phyloP scores from a whole-genome alignment of 2,888 invertebrate genomes.

The Drosophila tripunctata region DNA sequence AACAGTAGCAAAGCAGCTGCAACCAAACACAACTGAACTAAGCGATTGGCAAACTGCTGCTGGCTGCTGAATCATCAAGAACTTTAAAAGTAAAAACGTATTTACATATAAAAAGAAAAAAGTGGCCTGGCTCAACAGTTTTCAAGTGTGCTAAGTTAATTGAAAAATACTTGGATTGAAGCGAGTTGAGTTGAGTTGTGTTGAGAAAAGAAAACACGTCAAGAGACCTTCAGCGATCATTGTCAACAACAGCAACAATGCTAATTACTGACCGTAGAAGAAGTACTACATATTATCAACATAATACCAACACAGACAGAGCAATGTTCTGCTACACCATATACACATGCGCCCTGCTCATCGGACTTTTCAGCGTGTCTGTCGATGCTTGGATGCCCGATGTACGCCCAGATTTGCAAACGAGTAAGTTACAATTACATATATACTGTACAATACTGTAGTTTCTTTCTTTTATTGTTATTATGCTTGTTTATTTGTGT shows the following conservation, averaged over 20 bases:
- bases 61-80: conserved; percentile 61
- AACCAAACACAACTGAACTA: conserved; percentile 15
- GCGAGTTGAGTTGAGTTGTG: conserved; percentile 30
- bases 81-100: conserved; percentile 15
- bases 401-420: conserved; percentile 81
- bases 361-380: conserved; percentile 12
- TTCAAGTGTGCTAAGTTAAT: conserved; percentile 59
- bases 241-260: conserved; percentile 50
- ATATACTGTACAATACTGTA: conserved; percentile 3
- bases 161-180: conserved; percentile 58
- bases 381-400: conserved; percentile 81
- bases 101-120: not conserved
- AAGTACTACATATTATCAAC: conserved; percentile 32
- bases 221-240: conserved; percentile 63
- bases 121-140: conserved; percentile 43
- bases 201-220: conserved; percentile 50
- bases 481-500: conserved; percentile 55
- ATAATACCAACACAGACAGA: conserved; percentile 8
- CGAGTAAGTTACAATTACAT: conserved; percentile 73
- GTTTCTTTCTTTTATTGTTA: not conserved
- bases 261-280: conserved; percentile 50
- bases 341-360: not conserved
- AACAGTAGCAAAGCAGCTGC: conserved; percentile 35
- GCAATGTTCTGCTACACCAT: conserved; percentile 23
- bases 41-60: conserved; percentile 26